phyloP scores from a whole-genome alignment of 2,888 invertebrate species.

The Tenthredo livida region DNA sequence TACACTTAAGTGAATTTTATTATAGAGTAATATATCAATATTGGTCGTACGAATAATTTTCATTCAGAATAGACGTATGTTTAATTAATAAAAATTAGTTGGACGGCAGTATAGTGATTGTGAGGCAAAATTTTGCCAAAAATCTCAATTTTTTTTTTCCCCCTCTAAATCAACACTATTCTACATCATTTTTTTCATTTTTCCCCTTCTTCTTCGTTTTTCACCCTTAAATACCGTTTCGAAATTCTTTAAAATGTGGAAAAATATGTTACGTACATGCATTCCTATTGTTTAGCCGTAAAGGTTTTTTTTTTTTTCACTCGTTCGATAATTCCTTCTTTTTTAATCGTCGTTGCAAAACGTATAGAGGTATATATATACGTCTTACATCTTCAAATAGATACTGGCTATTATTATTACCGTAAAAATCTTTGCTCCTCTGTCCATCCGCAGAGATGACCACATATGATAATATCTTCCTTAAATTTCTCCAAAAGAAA shows the following conservation, averaged over 20 bases:
- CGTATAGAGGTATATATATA: too few relatives aligned
- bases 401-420: constrained; percentile 3
- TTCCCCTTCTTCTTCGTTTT: too few relatives aligned
- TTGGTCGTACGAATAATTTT: not conserved
- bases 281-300: too few relatives aligned
- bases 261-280: too few relatives aligned
- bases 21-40: not conserved
- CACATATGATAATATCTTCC: too few relatives aligned
- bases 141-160: not conserved
- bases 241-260: too few relatives aligned
- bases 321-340: not conserved
- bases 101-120: too few relatives aligned
- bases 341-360: not conserved
- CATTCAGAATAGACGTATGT: not conserved
- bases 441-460: not conserved
- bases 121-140: not conserved
- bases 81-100: not conserved
- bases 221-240: too few relatives aligned
- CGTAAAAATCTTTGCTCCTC: not conserved
- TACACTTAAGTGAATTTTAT: constrained; percentile 20
- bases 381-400: too few relatives aligned
- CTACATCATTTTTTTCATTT: not conserved
- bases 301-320: too few relatives aligned
- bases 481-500: not conserved
- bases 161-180: not conserved